Evolutionary conservation across 2,113 vertebrate genomes (phyloP).

Genomic region (Coracopsis vasa): DNA sequence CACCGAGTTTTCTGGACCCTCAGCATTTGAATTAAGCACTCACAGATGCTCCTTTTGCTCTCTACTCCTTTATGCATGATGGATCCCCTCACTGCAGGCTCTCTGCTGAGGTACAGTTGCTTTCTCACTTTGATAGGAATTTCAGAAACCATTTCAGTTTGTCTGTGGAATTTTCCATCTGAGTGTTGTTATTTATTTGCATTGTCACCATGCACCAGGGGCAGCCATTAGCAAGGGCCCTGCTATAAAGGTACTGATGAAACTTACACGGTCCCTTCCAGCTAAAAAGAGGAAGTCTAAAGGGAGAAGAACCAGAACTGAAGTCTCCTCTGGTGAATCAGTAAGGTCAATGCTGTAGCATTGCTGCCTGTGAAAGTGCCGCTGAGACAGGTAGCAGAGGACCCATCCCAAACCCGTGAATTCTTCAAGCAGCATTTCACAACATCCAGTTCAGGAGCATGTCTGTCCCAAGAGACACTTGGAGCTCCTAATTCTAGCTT

Average conservation of each 20-base stretch:
- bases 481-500: background rate
- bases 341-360: background rate
- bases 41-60: slow-evolving; percentile 14
- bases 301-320: background rate
- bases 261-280: background rate
- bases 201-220: background rate
- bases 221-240: background rate
- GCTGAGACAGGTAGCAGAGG: background rate
- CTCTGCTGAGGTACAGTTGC: background rate
- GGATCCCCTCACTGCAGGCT: background rate
- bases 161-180: background rate
- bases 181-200: slow-evolving; percentile 11
- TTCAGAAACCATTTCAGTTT: background rate
- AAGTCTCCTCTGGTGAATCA: background rate
- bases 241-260: background rate
- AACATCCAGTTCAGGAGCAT: background rate
- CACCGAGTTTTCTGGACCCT: background rate
- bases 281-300: background rate
- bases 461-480: background rate
- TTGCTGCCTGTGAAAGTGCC: background rate
- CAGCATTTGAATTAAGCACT: slow-evolving; percentile 12
- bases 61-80: background rate
- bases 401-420: background rate
- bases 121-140: slow-evolving; percentile 6
- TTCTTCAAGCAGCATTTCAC: background rate